Conservation (phyloP, 2,888 invertebrate genomes). For the Tetrapedia diversipes region DNA sequence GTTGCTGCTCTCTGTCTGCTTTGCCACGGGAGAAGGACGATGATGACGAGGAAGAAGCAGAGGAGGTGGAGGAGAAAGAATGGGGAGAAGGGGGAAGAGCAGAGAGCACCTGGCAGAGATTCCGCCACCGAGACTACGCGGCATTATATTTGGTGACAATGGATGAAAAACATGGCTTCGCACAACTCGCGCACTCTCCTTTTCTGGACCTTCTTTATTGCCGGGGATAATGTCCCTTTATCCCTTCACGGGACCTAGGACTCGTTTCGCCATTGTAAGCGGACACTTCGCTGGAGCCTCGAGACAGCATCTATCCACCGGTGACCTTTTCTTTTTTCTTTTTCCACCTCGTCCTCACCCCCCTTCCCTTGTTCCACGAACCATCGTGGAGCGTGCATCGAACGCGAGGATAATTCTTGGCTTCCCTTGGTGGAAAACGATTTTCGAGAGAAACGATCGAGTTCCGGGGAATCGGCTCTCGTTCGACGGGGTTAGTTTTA, state of each 20-base stretch:
- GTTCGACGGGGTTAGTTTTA: too few species aligned
- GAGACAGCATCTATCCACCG: constrained; percentile 62
- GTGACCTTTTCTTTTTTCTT: constrained; percentile 42
- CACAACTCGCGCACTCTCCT: constrained; percentile 72
- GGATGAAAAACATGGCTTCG: constrained; percentile 75
- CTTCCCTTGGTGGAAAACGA: constrained; percentile 21
- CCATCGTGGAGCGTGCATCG: constrained; percentile 34
- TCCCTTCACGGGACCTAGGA: constrained; percentile 71
- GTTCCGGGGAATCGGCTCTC: background rate
- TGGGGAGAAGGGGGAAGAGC: constrained; percentile 9
- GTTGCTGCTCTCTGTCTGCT: constrained; percentile 17
- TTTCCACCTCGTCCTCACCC: background rate
- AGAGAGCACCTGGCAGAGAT: constrained; percentile 70
- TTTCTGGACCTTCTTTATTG: constrained; percentile 68
- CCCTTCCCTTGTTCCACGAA: constrained; percentile 43
- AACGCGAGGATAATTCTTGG: constrained; percentile 36
- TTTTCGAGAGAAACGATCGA: constrained; percentile 17
- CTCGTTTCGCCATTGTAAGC: constrained; percentile 71
- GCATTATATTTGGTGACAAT: constrained; percentile 75
- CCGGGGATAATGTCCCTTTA: constrained; percentile 75
- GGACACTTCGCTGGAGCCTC: constrained; percentile 70
- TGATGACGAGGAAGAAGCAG: constrained; percentile 9
- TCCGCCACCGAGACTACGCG: constrained; percentile 66
- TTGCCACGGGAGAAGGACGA: constrained; percentile 8
- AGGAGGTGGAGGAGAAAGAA: background rate